phyloP scores from a whole-genome alignment of 2,888 invertebrate species.

The Drosophila histrio region DNA sequence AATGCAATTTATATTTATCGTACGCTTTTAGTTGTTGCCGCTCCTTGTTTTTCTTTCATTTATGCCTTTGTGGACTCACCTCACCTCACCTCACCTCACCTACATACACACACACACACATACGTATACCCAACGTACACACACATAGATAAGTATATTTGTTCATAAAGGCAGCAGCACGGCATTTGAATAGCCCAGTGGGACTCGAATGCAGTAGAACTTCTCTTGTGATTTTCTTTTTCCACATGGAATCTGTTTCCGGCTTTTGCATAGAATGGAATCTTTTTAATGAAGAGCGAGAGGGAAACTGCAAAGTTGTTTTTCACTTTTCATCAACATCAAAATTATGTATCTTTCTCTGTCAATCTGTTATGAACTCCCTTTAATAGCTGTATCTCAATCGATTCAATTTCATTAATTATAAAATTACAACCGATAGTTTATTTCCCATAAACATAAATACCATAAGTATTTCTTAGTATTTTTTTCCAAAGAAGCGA shows the following conservation, averaged over 20 bases:
- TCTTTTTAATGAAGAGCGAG: slow-evolving; percentile 3
- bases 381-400: too few species aligned
- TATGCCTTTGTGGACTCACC: slow-evolving; percentile 55
- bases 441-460: too few species aligned
- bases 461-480: not conserved
- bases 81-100: slow-evolving; percentile 7
- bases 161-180: too few species aligned
- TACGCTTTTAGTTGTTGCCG: slow-evolving; percentile 69
- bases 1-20: slow-evolving; percentile 80
- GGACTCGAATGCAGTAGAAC: not conserved
- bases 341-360: not conserved
- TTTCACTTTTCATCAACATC: too few species aligned
- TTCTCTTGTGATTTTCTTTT: not conserved
- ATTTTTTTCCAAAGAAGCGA: not conserved
- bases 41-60: slow-evolving; percentile 74
- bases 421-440: too few species aligned
- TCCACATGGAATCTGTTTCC: not conserved
- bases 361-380: too few species aligned
- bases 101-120: slow-evolving; percentile 5
- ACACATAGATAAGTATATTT: not conserved
- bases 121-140: slow-evolving; percentile 6
- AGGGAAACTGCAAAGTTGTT: not conserved
- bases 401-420: too few species aligned
- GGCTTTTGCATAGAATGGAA: not conserved
- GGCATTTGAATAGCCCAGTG: slow-evolving; percentile 26